phyloP scores from a whole-genome alignment of 2,888 invertebrate species.

The Microctonus brassicae region DNA sequence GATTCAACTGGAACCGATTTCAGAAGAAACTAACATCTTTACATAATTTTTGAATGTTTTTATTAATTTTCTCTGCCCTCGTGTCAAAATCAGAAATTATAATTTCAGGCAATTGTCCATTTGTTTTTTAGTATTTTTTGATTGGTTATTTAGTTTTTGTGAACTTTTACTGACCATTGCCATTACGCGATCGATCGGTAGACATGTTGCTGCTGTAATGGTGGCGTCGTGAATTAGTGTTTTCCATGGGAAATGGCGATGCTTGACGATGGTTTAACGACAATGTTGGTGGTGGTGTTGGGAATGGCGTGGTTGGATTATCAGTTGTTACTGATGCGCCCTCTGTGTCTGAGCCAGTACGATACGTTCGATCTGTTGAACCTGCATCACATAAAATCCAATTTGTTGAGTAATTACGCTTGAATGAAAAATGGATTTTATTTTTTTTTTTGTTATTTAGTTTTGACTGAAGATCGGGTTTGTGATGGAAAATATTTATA shows the following conservation, averaged over 20 bases:
- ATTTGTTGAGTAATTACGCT: neutral
- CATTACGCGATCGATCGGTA: slow-evolving; percentile 61
- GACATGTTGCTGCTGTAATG: slow-evolving; percentile 68
- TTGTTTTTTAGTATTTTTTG: no score
- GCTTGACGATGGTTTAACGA: slow-evolving; percentile 77
- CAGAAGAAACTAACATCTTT: no score
- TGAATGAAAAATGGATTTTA: neutral
- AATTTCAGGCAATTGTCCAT: no score
- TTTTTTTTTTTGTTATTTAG: no score
- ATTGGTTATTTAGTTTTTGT: neutral
- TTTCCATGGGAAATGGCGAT: slow-evolving; percentile 80
- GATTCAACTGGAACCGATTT: no score
- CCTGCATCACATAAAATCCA: slow-evolving; percentile 6
- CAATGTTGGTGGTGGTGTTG: slow-evolving; percentile 73
- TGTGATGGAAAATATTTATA: no score
- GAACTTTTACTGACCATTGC: slow-evolving; percentile 58
- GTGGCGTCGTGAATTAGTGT: slow-evolving; percentile 75
- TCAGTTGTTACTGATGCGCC: slow-evolving; percentile 72
- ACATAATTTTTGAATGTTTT: no score
- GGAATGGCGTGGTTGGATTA: slow-evolving; percentile 73
- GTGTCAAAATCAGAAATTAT: no score
- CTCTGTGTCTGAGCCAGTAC: slow-evolving; percentile 80
- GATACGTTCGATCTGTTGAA: slow-evolving; percentile 68
- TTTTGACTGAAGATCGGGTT: no score
- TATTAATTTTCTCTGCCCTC: no score